Evolutionary conservation across 1,140 invertebrate species (phyloP).

Genomic region (Spodoptera frugiperda): DNA sequence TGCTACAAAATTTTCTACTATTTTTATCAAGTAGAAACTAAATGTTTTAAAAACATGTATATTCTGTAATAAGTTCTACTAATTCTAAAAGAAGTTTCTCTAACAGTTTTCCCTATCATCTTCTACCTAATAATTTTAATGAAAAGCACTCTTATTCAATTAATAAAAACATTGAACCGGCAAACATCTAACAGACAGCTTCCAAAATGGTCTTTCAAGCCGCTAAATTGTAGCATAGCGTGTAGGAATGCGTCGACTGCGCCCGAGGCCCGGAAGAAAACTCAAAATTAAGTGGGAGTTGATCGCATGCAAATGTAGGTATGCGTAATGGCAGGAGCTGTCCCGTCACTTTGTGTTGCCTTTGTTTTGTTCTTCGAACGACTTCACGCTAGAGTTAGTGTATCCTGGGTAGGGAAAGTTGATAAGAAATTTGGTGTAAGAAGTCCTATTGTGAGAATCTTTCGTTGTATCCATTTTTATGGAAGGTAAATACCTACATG

Average conservation of each 20-base stretch:
- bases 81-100: too few relatives aligned
- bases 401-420: neutral
- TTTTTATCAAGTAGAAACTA: too few relatives aligned
- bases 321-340: constrained; percentile 57
- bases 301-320: constrained; percentile 45
- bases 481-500: too few relatives aligned
- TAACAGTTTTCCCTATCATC: too few relatives aligned
- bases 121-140: too few relatives aligned
- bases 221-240: constrained; percentile 34
- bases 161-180: neutral
- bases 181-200: constrained; percentile 1
- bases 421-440: neutral
- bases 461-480: too few relatives aligned
- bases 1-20: too few relatives aligned
- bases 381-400: neutral
- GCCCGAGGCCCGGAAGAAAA: constrained; percentile 54
- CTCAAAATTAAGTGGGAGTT: constrained; percentile 50
- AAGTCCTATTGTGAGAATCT: too few relatives aligned
- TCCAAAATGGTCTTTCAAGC: constrained; percentile 9
- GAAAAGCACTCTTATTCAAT: neutral
- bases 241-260: constrained; percentile 48
- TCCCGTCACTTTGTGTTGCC: constrained; percentile 36
- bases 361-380: constrained; percentile 5
- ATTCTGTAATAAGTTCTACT: too few relatives aligned
- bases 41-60: too few relatives aligned